phyloP scores from a whole-genome alignment of 2,113 vertebrate species.

The Lophius piscatorius region DNA sequence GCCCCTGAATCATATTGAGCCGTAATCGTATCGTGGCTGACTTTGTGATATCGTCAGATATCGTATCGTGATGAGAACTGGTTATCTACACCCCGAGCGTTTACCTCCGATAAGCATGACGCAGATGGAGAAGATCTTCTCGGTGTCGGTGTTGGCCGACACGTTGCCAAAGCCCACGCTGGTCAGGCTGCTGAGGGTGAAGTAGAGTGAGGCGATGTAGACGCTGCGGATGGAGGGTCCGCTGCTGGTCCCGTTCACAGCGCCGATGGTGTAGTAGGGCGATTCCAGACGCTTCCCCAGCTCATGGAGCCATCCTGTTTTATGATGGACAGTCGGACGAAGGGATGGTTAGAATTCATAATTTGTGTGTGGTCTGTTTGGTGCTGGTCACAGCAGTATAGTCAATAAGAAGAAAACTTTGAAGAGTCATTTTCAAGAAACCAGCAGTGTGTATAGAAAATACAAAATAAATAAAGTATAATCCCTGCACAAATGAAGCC shows the following conservation, averaged over 20 bases:
- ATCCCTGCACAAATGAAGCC: too few relatives aligned
- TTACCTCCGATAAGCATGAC: conserved; percentile 97
- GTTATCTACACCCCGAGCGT: too few relatives aligned
- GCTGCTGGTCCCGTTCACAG: conserved; percentile 80
- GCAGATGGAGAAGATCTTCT: conserved; percentile 98
- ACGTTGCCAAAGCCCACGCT: conserved; percentile 98
- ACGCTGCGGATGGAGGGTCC: conserved; percentile 91
- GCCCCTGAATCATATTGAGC: too few relatives aligned
- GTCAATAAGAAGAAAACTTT: background rate
- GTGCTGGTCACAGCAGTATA: background rate
- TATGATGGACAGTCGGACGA: background rate
- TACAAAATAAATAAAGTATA: too few relatives aligned
- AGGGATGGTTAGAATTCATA: conserved; percentile 2
- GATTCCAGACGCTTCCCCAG: conserved; percentile 93
- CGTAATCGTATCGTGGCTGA: too few relatives aligned
- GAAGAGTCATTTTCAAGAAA: background rate
- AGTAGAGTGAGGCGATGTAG: conserved; percentile 96
- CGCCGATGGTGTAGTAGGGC: conserved; percentile 80
- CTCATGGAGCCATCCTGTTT: conserved; percentile 95
- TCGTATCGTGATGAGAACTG: too few relatives aligned
- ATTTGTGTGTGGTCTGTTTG: too few relatives aligned
- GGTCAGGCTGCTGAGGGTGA: conserved; percentile 97
- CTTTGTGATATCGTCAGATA: too few relatives aligned
- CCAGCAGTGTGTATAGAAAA: too few relatives aligned
- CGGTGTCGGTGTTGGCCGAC: conserved; percentile 94